Base-by-base conservation (phyloP, 92 coral and sea anemone species). In the Paramuricea clavata region DNA sequence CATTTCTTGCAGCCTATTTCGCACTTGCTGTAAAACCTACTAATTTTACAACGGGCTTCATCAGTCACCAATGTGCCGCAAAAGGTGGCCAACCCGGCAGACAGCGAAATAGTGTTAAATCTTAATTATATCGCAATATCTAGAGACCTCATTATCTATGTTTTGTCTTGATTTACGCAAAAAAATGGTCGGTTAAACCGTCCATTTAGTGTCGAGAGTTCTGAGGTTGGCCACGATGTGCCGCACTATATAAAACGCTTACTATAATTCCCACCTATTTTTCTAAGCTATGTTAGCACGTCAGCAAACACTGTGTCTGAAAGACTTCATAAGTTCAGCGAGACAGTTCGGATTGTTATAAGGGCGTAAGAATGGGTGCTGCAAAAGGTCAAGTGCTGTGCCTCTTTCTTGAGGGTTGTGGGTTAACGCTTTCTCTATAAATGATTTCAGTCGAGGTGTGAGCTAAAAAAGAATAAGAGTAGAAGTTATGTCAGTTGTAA, bases 251-350 rank as follows among this genome's bases (percentile, higher is more conserved):
- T 39, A 4, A 39, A 15, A 39, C 19, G 31, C 31, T 12, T 22
- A 16, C 19, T 69, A 32, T 12, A 69, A 10, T n/a, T n/a, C n/a
- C 76, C 25, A 36, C 41, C 42, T 21, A 71, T 6, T 33, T 70
- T 11, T 36, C 54, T 72, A 11, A 30, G 10, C 64, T n/a, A 25
- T n/a, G 25, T 0, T 12, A 31, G 50, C 41, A 26, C 7, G 35
- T 82, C 64, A 95, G 88, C 98, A 95, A 50, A 95, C 98, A 16
- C 98, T 95, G 85, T 95, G 98, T 77, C 94, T 83, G 61, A 92
- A 95, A 67, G 93, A 94, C 86, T 94, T 94, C 96, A 95, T 94
- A 92, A 95, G 87, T 47, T 95, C 98, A 26, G 93, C 92, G 31
- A 95, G 83, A 19, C 98, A 88, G 3, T 93, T 87, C 2, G 98